Base-by-base conservation (phyloP, 2,113 vertebrate genomes). In the Danionella cerebrum region DNA sequence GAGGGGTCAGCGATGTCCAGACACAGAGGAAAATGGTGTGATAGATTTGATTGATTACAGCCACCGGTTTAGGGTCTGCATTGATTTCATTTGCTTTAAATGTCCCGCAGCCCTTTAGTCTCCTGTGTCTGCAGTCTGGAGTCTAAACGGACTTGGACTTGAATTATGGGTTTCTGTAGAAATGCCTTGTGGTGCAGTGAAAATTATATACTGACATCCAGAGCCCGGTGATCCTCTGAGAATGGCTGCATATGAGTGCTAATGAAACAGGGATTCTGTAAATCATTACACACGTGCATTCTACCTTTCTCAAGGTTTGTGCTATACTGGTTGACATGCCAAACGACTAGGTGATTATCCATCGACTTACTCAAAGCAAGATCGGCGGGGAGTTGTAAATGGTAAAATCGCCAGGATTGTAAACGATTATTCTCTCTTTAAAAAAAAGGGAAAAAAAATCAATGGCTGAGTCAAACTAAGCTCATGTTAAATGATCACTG, bases 21-120 rank as follows among this genome's bases (percentile, higher is more conserved):
- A 74, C 78, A 31, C 41, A 5, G 54, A 58, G 83, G 79, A 78
- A 83, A 74, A 58, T 42, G 53, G 79, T 63, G 82, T 84, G 85
- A 87, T 83, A 86, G 80, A 89, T 74, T 81, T 86, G 89, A 89
- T 87, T 89, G 86, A 91, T 88, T 85, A 85, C 71, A 79, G 83
- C 73, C 84, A 85, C 82, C 87, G 65, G 74, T 86, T 88, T 88
- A 82, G 84, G 84, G 85, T 78, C 73, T 71, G 79, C 88, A 89
- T 88, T 89, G 87, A 90, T 91, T 87, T 85, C 83, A 87, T 85
- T 81, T 84, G 80, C 76, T 84, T 83, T 83, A 79, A 79, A 78
- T 78, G 86, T 81, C 79, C 80, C 75, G 47, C 76, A 78, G 80
- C 65, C 66, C 74, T 73, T 13, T 25, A 70, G 63, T 70, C 84